These are phyloP conservation scores for Hypothenemus hampei DNA, from an alignment of 1,140 invertebrate genomes.

Conservation along the genomic window DNA sequence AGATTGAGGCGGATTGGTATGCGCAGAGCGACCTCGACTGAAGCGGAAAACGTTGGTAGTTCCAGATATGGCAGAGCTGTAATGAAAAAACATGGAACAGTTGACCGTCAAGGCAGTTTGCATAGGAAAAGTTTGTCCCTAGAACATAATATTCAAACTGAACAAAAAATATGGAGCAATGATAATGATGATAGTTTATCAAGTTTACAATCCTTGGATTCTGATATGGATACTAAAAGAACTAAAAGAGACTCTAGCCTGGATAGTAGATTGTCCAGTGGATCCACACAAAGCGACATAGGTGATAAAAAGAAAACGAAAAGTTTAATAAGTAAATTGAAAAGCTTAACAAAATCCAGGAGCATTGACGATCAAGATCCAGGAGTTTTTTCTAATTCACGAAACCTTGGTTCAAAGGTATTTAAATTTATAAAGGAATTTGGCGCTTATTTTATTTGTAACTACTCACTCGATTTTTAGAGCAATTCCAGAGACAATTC, in stretches of 20 bases:
- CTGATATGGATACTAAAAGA: slow-evolving; percentile 50
- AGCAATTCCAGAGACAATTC: slow-evolving; percentile 59
- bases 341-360: slow-evolving; percentile 77
- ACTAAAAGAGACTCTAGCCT: slow-evolving; percentile 60
- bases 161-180: slow-evolving; percentile 61
- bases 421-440: background rate
- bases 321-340: slow-evolving; percentile 78
- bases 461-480: slow-evolving; percentile 34
- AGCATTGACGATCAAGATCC: slow-evolving; percentile 64
- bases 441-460: background rate
- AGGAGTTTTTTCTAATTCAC: slow-evolving; percentile 34
- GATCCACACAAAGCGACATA: slow-evolving; percentile 79
- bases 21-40: slow-evolving; percentile 48
- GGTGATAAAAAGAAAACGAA: slow-evolving; percentile 71
- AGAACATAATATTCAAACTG: slow-evolving; percentile 60
- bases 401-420: slow-evolving; percentile 25
- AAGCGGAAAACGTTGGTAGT: slow-evolving; percentile 38
- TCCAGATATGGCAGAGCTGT: slow-evolving; percentile 41
- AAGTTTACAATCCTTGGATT: slow-evolving; percentile 61
- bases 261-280: slow-evolving; percentile 74
- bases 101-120: slow-evolving; percentile 47
- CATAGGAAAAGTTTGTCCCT: slow-evolving; percentile 70
- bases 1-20: slow-evolving; percentile 44
- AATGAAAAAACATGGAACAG: slow-evolving; percentile 43
- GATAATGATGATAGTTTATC: slow-evolving; percentile 70